A percentile compares a stretch with the other conserved stretches of the same genome.
Conservation (phyloP, 2,113 vertebrate genomes). For the Ceyx melanurus region DNA sequence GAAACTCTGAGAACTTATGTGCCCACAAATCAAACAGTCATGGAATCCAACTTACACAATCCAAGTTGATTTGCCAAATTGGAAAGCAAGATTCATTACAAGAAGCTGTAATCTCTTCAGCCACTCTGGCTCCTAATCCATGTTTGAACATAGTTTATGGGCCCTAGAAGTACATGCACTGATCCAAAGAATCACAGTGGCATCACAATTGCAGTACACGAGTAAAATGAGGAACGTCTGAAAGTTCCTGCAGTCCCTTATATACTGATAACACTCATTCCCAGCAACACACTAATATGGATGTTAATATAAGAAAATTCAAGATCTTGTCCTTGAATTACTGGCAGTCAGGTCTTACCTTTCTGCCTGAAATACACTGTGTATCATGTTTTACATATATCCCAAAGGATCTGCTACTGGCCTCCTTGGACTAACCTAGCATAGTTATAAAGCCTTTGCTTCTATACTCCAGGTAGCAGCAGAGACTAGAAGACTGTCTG, state of each 20-base stretch:
- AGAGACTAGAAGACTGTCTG: background rate
- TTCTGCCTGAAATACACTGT: background rate
- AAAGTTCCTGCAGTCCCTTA: background rate
- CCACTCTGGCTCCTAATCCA: background rate
- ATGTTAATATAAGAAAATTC: background rate
- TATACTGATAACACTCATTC: background rate
- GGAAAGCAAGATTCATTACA: background rate
- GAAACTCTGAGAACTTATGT: background rate
- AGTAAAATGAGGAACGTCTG: background rate
- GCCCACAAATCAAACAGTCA: background rate
- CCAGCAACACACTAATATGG: background rate
- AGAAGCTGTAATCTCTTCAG: background rate
- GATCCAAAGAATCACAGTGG: background rate
- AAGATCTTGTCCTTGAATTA: background rate
- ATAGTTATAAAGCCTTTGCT: background rate
- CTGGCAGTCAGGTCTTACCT: background rate
- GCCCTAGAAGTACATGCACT: background rate
- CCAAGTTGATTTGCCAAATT: background rate
- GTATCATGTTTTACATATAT: background rate
- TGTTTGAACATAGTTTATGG: background rate
- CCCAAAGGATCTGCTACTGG: background rate
- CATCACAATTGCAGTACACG: background rate
- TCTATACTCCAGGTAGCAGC: background rate
- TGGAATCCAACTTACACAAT: background rate
- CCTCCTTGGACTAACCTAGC: constrained; percentile 31